Conservation (phyloP, 2,113 vertebrate genomes). For the Thalassarche chlororhynchos region DNA sequence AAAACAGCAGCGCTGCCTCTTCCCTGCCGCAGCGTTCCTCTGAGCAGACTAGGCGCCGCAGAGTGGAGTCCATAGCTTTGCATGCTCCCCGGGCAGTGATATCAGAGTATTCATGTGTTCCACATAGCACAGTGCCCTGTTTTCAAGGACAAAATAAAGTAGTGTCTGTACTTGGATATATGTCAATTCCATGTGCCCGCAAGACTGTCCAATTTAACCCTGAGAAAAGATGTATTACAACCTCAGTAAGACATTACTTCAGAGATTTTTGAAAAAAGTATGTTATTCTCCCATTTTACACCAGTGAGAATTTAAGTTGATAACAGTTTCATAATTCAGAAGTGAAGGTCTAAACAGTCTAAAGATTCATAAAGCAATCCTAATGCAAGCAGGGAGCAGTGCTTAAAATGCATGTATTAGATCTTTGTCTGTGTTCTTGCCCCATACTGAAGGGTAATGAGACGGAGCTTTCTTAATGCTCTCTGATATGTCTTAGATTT, state of each 20-base stretch:
- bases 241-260: not conserved
- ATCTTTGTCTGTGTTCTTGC: not conserved
- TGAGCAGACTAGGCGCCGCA: not conserved
- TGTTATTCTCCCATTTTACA: not conserved
- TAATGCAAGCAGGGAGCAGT: not conserved
- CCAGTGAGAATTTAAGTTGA: not conserved
- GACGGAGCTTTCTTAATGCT: not conserved
- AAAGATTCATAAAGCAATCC: not conserved
- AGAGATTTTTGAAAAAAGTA: not conserved
- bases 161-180: not conserved
- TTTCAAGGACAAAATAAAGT: not conserved
- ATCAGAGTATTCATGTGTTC: not conserved
- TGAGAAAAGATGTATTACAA: not conserved
- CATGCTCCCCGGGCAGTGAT: not conserved
- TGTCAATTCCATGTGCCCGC: not conserved
- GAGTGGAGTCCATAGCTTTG: not conserved
- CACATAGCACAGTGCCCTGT: not conserved
- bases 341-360: not conserved
- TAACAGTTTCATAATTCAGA: not conserved
- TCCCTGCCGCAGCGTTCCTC: not conserved
- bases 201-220: not conserved
- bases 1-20: rapidly evolving
- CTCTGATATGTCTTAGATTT: not conserved
- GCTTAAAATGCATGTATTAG: not conserved
- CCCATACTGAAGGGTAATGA: not conserved